Conservation (phyloP, 2,888 invertebrate species). For the Nomada hirtipes region DNA sequence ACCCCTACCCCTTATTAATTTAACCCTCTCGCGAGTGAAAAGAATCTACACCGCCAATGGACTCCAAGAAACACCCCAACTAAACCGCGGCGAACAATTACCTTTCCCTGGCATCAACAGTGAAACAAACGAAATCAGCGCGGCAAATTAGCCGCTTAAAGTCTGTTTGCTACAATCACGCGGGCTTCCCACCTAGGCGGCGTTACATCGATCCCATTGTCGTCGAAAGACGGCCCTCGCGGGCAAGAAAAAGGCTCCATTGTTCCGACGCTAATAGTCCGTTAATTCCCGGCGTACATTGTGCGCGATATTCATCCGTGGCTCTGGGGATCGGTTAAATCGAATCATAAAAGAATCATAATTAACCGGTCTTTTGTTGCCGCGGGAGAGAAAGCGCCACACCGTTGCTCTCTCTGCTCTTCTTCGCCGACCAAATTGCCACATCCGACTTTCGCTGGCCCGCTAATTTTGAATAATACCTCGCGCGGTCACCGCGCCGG, state of each 20-base stretch:
- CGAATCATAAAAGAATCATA: conserved; percentile 84
- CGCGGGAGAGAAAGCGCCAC: conserved; percentile 61
- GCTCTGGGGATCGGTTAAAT: conserved; percentile 79
- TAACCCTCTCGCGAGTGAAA: conserved; percentile 3
- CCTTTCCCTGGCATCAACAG: neutral
- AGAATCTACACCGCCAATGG: neutral
- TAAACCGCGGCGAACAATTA: neutral
- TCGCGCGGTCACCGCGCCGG: conserved; percentile 44
- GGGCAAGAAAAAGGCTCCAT: conserved; percentile 73
- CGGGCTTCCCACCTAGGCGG: neutral
- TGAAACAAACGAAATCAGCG: conserved; percentile 16
- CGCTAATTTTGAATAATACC: conserved; percentile 77
- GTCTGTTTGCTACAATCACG: conserved; percentile 33
- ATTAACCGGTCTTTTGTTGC: conserved; percentile 82
- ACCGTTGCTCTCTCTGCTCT: conserved; percentile 53
- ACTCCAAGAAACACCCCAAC: neutral
- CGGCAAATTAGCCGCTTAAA: conserved; percentile 12
- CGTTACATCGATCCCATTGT: conserved; percentile 60
- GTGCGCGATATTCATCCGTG: conserved; percentile 79
- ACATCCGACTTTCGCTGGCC: conserved; percentile 76
- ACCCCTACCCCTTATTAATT: neutral
- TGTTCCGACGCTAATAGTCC: conserved; percentile 82
- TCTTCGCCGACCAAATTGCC: conserved; percentile 70
- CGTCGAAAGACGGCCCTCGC: conserved; percentile 42
- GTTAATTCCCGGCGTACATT: conserved; percentile 82